These are phyloP conservation scores for Centrocercus urophasianus DNA, from an alignment of 2,113 vertebrate species.

Conservation along the genomic window DNA sequence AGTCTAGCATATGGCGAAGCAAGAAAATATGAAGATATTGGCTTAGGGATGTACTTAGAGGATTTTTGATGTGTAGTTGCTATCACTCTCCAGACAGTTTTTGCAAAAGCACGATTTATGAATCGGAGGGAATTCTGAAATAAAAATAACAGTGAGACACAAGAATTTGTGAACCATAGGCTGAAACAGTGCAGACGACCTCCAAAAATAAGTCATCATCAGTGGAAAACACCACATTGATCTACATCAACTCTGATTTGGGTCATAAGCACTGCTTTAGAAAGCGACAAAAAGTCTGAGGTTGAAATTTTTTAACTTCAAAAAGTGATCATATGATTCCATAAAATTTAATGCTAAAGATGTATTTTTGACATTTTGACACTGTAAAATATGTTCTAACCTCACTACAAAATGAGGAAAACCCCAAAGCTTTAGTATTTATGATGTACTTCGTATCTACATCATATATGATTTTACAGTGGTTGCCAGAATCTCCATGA, in stretches of 20 bases:
- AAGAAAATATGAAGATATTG: conserved; percentile 75
- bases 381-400: background rate
- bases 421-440: background rate
- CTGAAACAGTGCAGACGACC: background rate
- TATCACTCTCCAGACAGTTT: conserved; percentile 21
- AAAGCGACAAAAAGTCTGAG: background rate
- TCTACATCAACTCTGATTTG: background rate
- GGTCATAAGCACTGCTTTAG: background rate
- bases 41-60: conserved; percentile 63
- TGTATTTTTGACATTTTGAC: background rate
- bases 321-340: background rate
- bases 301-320: background rate
- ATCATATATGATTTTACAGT: background rate
- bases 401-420: background rate
- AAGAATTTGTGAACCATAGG: background rate
- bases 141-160: background rate
- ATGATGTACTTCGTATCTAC: background rate
- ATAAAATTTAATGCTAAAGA: background rate
- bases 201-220: background rate
- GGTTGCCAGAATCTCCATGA: background rate
- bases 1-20: conserved; percentile 76
- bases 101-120: conserved; percentile 50
- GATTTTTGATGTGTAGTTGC: background rate
- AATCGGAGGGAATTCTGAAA: conserved; percentile 74
- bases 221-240: background rate